phyloP scores from a whole-genome alignment of 1,140 invertebrate genomes.

The Papilio polyxenes region DNA sequence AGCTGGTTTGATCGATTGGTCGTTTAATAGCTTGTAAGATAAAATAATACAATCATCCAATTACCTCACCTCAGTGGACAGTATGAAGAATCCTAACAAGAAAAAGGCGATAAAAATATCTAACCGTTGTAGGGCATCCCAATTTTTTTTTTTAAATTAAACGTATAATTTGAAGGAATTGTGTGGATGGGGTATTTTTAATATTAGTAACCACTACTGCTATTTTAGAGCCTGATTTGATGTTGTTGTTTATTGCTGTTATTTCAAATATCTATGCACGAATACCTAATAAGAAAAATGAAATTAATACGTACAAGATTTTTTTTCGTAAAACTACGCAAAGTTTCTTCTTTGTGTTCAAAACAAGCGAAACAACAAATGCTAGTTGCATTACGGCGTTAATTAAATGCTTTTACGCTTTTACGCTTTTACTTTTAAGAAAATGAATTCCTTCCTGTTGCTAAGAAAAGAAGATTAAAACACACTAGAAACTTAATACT shows the following conservation, averaged over 20 bases:
- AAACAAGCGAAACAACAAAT: slow-evolving; percentile 12
- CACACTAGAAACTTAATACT: not conserved
- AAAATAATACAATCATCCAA: slow-evolving; percentile 13
- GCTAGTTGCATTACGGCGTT: slow-evolving; percentile 2
- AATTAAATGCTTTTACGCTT: slow-evolving; percentile 12
- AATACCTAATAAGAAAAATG: no score
- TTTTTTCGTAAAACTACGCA: not conserved
- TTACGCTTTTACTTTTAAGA: slow-evolving; percentile 6
- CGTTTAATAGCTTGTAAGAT: slow-evolving; percentile 14
- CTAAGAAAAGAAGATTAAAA: not conserved
- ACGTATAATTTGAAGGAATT: not conserved
- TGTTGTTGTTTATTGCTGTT: no score
- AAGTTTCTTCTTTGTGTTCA: not conserved
- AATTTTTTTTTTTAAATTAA: not conserved
- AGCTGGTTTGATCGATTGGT: not conserved
- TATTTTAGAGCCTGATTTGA: no score
- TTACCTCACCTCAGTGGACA: not conserved
- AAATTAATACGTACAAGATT: not conserved
- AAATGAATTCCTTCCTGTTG: slow-evolving; percentile 6
- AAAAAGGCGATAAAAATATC: slow-evolving; percentile 18
- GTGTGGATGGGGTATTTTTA: not conserved
- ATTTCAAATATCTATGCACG: no score
- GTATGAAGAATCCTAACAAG: slow-evolving; percentile 14
- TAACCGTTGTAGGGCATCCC: slow-evolving; percentile 2
- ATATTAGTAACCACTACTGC: not conserved